A percentile compares a stretch with the other conserved stretches of the same genome.
These are phyloP conservation scores for Eurytoma californica DNA, from an alignment of 2,888 invertebrate species.

Conservation along the genomic window DNA sequence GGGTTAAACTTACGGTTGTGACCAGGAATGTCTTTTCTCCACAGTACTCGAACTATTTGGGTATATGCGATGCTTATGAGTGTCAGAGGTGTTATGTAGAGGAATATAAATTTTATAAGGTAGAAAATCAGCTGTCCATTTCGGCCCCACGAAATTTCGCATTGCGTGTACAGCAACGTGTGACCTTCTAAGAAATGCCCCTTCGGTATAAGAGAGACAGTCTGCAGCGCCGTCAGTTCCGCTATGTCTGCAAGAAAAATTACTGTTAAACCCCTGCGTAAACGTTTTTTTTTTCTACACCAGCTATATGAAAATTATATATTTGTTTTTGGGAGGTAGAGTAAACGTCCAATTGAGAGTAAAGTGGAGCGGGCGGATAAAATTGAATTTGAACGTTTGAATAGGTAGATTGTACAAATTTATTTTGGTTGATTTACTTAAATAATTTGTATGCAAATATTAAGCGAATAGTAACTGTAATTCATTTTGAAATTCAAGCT, in stretches of 20 bases:
- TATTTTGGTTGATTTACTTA: too few relatives aligned
- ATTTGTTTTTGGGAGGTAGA: too few relatives aligned
- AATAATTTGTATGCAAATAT: too few relatives aligned
- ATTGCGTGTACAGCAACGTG: conserved; percentile 83
- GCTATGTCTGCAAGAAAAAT: conserved; percentile 80
- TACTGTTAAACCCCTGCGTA: too few relatives aligned
- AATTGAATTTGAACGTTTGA: too few relatives aligned
- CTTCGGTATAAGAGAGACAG: conserved; percentile 71
- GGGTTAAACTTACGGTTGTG: conserved; percentile 73
- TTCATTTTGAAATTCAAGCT: too few relatives aligned
- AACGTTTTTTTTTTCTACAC: too few relatives aligned
- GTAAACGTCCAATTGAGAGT: too few relatives aligned
- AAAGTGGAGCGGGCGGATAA: too few relatives aligned
- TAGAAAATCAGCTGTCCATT: conserved; percentile 84
- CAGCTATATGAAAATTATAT: too few relatives aligned
- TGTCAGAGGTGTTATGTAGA: conserved; percentile 87
- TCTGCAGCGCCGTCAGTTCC: conserved; percentile 84
- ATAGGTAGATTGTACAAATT: too few relatives aligned
- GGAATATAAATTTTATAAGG: conserved; percentile 82
- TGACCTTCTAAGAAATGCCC: conserved; percentile 71
- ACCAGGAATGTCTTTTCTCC: conserved; percentile 88
- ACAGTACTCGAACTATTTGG: conserved; percentile 88
- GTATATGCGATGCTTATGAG: conserved; percentile 91
- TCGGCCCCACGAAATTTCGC: conserved; percentile 83
- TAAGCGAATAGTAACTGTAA: too few relatives aligned